Evolutionary conservation across 1,140 invertebrate genomes (phyloP).

Genomic region (Orius laevigatus): DNA sequence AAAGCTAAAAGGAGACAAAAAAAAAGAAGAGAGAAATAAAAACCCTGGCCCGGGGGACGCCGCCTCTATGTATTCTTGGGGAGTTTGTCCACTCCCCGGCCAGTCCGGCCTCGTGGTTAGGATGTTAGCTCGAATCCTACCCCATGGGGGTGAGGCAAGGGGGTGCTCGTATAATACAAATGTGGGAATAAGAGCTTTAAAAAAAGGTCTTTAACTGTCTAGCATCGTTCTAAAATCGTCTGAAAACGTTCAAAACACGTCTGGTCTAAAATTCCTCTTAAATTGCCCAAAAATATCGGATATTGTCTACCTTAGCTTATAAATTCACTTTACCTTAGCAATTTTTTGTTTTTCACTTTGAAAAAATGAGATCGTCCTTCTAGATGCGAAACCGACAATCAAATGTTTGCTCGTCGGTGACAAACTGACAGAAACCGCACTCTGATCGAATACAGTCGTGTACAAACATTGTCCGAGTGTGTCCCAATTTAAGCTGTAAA

Average conservation of each 20-base stretch:
- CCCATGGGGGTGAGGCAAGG: too few relatives aligned
- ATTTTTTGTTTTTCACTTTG: conserved; percentile 38
- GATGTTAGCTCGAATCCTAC: too few relatives aligned
- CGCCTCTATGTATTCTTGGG: too few relatives aligned
- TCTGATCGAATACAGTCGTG: conserved; percentile 55
- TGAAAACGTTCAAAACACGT: not conserved
- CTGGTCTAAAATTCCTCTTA: conserved; percentile 16
- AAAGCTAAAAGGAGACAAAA: too few relatives aligned
- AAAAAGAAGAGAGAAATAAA: too few relatives aligned
- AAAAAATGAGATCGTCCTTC: conserved; percentile 33
- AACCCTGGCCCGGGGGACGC: too few relatives aligned
- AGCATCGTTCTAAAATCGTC: not conserved
- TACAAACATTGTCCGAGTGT: conserved; percentile 59
- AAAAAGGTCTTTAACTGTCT: not conserved
- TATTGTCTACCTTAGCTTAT: not conserved
- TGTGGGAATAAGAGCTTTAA: not conserved
- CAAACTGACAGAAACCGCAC: conserved; percentile 65
- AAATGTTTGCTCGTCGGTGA: conserved; percentile 61
- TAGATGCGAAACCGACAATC: conserved; percentile 57
- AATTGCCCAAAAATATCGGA: not conserved
- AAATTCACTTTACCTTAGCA: conserved; percentile 39
- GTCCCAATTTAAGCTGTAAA: conserved; percentile 59
- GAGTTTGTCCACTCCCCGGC: too few relatives aligned
- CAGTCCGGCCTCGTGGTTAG: too few relatives aligned
- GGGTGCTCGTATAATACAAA: not conserved